Percentiles rank a stretch among this genome's conserved stretches.
Evolutionary conservation across 2,113 vertebrate species (phyloP).

Genomic region (Neogobius melanostomus): DNA sequence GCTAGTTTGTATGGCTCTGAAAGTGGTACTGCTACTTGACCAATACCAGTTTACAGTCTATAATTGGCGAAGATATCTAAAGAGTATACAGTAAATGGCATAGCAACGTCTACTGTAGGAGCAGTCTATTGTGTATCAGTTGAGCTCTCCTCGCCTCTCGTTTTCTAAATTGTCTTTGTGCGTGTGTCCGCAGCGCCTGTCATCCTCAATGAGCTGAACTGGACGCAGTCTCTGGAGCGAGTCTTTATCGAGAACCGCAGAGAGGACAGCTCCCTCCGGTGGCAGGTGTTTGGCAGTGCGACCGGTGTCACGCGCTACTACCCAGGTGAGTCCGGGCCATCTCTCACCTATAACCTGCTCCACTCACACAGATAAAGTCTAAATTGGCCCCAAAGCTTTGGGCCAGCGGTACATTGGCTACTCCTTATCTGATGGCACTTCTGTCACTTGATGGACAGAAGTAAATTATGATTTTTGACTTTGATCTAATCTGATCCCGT

Average conservation of each 20-base stretch:
- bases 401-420: slow-evolving; percentile 54
- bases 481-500: slow-evolving; percentile 54
- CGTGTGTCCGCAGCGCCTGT: slow-evolving; percentile 80
- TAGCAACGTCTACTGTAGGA: too few relatives aligned
- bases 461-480: slow-evolving; percentile 65
- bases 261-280: slow-evolving; percentile 92
- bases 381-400: slow-evolving; percentile 62
- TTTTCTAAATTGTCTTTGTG: not conserved
- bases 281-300: slow-evolving; percentile 98
- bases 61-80: too few relatives aligned
- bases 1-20: too few relatives aligned
- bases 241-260: slow-evolving; percentile 92
- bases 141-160: too few relatives aligned
- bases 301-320: slow-evolving; percentile 97
- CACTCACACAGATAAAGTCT: slow-evolving; percentile 61
- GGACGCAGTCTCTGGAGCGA: slow-evolving; percentile 92
- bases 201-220: slow-evolving; percentile 96
- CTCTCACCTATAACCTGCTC: slow-evolving; percentile 29
- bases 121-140: too few relatives aligned
- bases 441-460: slow-evolving; percentile 55
- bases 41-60: too few relatives aligned
- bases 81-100: too few relatives aligned
- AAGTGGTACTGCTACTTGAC: too few relatives aligned
- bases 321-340: slow-evolving; percentile 78
- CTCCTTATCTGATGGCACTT: slow-evolving; percentile 67